Evolutionary conservation across 2,888 invertebrate genomes (phyloP).

Genomic region (Andrena bucephala): DNA sequence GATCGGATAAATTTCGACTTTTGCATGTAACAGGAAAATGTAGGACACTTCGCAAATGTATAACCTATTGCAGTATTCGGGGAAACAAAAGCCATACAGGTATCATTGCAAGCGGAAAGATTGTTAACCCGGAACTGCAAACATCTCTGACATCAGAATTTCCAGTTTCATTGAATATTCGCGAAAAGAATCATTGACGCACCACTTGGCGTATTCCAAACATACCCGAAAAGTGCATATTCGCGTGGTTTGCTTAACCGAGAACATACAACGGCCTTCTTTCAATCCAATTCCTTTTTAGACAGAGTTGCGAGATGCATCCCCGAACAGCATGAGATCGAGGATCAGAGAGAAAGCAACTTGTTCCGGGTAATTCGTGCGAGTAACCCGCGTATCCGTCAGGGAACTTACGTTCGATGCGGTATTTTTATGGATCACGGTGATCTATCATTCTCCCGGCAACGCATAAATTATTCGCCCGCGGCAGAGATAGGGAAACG

Average conservation of each 20-base stretch:
- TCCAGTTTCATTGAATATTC: too few relatives aligned
- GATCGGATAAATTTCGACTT: slow-evolving; percentile 55
- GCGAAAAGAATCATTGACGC: too few relatives aligned
- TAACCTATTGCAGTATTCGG: background rate
- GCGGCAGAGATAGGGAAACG: slow-evolving; percentile 21
- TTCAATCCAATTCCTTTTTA: background rate
- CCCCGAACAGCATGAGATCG: background rate
- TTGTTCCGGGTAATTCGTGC: slow-evolving; percentile 11
- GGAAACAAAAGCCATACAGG: too few relatives aligned
- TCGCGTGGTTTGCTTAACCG: background rate
- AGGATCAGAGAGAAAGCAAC: background rate
- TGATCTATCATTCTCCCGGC: slow-evolving; percentile 33
- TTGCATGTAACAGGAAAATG: slow-evolving; percentile 47
- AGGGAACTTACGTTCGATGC: background rate
- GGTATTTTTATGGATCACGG: slow-evolving; percentile 38
- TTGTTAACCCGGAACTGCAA: too few relatives aligned
- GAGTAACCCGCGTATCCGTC: slow-evolving; percentile 15
- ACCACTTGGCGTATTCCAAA: too few relatives aligned
- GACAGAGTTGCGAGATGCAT: too few relatives aligned
- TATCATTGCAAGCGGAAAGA: too few relatives aligned
- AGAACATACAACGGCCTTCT: background rate
- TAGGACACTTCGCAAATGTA: slow-evolving; percentile 21
- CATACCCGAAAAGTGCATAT: too few relatives aligned
- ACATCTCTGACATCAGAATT: too few relatives aligned
- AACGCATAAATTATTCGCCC: slow-evolving; percentile 46